Percentiles rank a stretch among this genome's conserved stretches.
Evolutionary conservation across 2,113 vertebrate genomes (phyloP).

Genomic region (Nesoenas mayeri): DNA sequence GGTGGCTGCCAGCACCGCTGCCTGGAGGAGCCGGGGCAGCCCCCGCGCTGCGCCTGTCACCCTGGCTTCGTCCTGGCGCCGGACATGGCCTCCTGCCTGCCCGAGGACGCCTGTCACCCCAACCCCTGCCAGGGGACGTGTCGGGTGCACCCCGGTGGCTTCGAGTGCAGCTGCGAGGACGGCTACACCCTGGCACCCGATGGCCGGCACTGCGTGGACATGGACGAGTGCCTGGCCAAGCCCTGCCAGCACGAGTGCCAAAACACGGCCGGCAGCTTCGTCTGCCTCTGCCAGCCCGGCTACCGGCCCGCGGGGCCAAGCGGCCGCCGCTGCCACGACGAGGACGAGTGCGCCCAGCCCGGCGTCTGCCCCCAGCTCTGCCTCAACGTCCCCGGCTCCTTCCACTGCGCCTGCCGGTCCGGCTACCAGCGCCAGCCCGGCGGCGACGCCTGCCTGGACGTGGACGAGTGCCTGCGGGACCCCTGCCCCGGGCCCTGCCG

Average conservation of each 20-base stretch:
- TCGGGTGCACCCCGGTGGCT: neutral
- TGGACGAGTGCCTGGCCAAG: constrained; percentile 43
- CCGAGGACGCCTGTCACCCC: constrained; percentile 61
- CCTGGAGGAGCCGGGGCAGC: neutral
- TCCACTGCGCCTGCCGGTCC: constrained; percentile 67
- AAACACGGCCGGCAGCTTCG: constrained; percentile 47
- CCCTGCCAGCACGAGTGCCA: constrained; percentile 53
- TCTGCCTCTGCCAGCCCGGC: constrained; percentile 52
- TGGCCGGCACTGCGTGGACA: constrained; percentile 15
- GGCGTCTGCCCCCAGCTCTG: constrained; percentile 70
- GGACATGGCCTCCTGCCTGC: constrained; percentile 67
- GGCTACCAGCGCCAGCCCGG: constrained; percentile 59
- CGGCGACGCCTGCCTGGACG: constrained; percentile 43
- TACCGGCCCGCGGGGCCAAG: neutral
- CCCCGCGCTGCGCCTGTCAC: constrained; percentile 67
- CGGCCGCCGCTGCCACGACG: constrained; percentile 32
- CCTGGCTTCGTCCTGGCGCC: constrained; percentile 63
- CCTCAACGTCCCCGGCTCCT: constrained; percentile 70
- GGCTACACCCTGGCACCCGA: neutral
- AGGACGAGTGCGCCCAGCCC: constrained; percentile 57
- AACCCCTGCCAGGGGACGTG: constrained; percentile 61
- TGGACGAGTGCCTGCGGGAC: constrained; percentile 62
- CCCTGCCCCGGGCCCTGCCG: constrained; percentile 67
- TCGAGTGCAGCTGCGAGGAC: constrained; percentile 52
- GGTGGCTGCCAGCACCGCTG: constrained; percentile 79